A percentile compares a stretch with the other conserved stretches of the same genome.
Evolutionary conservation across 1,140 invertebrate genomes (phyloP).

Genomic region (Cyclargus thomasi): DNA sequence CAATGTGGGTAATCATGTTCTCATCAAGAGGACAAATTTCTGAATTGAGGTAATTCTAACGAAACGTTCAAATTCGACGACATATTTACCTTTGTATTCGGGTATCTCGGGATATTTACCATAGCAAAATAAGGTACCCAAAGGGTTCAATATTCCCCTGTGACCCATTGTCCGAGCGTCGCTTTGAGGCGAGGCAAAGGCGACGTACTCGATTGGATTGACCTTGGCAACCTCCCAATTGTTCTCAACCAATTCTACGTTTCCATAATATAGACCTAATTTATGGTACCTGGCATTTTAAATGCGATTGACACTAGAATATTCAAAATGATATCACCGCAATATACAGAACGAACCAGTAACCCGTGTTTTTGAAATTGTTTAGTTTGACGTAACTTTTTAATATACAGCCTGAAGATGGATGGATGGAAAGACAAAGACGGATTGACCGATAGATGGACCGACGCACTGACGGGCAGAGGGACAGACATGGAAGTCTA

Average conservation of each 20-base stretch:
- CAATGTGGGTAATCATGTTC: too few species aligned
- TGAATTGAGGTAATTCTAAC: too few species aligned
- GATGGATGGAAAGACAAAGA: too few species aligned
- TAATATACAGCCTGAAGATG: too few species aligned
- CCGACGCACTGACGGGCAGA: too few species aligned
- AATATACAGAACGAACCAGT: neutral
- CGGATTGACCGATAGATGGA: too few species aligned
- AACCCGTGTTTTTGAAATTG: neutral
- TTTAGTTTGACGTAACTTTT: too few species aligned
- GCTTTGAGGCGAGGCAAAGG: constrained; percentile 12
- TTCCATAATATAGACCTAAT: constrained; percentile 4
- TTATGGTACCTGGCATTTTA: neutral
- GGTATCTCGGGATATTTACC: neutral
- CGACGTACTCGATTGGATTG: constrained; percentile 7
- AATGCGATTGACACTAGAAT: neutral
- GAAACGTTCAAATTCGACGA: too few species aligned
- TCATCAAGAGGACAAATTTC: too few species aligned
- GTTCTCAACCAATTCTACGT: constrained; percentile 1
- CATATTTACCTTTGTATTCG: too few species aligned
- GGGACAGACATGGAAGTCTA: too few species aligned
- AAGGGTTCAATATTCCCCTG: constrained; percentile 8
- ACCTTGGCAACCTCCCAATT: constrained; percentile 9
- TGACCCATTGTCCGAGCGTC: constrained; percentile 6
- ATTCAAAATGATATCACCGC: too few species aligned
- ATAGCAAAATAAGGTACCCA: neutral